phyloP scores from a whole-genome alignment of 2,113 vertebrate genomes.

The Channa argus region DNA sequence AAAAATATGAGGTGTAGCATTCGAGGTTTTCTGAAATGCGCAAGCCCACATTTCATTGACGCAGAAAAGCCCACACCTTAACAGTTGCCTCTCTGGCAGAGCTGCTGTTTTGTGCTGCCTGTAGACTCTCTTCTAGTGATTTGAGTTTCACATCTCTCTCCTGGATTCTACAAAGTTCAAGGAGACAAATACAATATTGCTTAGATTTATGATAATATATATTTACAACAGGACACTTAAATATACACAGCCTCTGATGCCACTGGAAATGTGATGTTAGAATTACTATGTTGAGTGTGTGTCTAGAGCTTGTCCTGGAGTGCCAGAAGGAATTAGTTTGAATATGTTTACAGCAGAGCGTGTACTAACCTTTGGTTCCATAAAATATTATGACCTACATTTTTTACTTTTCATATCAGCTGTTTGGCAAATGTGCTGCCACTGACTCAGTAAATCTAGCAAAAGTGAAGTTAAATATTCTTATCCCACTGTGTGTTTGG shows the following conservation, averaged over 20 bases:
- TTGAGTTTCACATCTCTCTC: constrained; percentile 91
- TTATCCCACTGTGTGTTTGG: not conserved
- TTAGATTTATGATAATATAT: no score
- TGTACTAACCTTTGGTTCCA: constrained; percentile 1
- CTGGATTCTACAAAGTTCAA: constrained; percentile 82
- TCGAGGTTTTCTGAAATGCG: not conserved
- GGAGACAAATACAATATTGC: not conserved
- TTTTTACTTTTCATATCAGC: not conserved
- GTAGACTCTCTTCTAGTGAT: constrained; percentile 88
- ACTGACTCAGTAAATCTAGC: not conserved
- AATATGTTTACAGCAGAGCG: not conserved
- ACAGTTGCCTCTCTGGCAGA: constrained; percentile 75
- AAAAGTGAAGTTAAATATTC: not conserved
- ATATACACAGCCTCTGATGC: not conserved
- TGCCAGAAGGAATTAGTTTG: not conserved
- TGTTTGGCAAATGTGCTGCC: not conserved
- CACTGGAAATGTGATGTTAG: not conserved
- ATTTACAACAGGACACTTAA: no score
- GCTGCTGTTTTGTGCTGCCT: constrained; percentile 85
- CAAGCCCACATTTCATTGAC: not conserved
- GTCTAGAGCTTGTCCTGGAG: not conserved
- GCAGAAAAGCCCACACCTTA: constrained; percentile 62
- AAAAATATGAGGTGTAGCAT: not conserved
- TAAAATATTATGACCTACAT: constrained; percentile 6
- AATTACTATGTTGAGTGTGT: constrained; percentile 4